Conservation (phyloP, 2,113 vertebrate species). For the Coptodon bakossiorum region DNA sequence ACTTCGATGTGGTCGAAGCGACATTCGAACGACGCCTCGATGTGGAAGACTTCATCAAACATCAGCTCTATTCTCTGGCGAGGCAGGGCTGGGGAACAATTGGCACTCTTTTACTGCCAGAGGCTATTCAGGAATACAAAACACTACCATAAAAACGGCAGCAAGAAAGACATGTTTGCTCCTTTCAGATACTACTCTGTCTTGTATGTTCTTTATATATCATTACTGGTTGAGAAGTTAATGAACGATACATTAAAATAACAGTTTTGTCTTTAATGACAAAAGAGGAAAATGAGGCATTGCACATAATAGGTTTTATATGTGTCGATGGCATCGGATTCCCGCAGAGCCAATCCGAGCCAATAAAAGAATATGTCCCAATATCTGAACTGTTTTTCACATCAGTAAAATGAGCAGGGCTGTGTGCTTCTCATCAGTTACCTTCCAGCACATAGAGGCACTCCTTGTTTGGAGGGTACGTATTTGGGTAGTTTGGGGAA, state of each 20-base stretch:
- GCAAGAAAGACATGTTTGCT: not conserved
- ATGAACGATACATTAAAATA: not conserved
- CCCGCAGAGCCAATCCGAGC: not conserved
- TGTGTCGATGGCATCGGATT: not conserved
- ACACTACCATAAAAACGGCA: not conserved
- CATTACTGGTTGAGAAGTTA: not conserved
- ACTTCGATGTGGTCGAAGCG: conserved; percentile 95
- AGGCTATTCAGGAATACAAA: not conserved
- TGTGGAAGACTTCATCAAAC: conserved; percentile 84
- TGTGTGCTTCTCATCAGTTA: conserved; percentile 49
- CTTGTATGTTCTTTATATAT: not conserved
- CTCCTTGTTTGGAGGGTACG: conserved; percentile 92
- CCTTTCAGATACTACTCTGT: not conserved
- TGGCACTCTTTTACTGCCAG: not conserved
- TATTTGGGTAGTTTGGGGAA: conserved; percentile 90
- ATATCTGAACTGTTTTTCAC: not conserved
- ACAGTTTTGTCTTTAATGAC: not conserved
- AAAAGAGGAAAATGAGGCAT: not conserved
- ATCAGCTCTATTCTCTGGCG: conserved; percentile 89
- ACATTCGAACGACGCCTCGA: conserved; percentile 93
- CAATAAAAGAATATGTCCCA: not conserved
- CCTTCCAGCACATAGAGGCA: conserved; percentile 96
- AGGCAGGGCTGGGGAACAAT: conserved; percentile 75
- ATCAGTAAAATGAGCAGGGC: not conserved
- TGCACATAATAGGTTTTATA: not conserved